phyloP scores from a whole-genome alignment of 1,140 invertebrate genomes.

The Danaus plexippus region DNA sequence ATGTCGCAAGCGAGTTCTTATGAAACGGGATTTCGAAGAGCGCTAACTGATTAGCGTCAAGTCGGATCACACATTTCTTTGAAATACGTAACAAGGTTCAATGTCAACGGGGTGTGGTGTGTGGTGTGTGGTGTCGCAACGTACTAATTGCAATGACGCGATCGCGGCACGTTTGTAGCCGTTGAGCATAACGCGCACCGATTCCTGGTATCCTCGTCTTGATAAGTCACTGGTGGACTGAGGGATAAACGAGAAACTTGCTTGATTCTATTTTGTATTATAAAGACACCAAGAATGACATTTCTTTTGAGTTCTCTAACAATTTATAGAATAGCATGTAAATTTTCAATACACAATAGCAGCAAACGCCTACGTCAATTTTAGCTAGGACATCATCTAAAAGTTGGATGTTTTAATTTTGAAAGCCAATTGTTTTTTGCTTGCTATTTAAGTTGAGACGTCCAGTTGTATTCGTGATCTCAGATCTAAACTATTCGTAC shows the following conservation, averaged over 20 bases:
- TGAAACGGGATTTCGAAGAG: neutral
- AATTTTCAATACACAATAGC: no score
- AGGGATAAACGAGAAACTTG: slow-evolving; percentile 31
- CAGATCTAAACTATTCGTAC: slow-evolving; percentile 2
- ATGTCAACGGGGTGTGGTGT: slow-evolving; percentile 59
- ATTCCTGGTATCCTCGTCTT: slow-evolving; percentile 40
- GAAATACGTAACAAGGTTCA: slow-evolving; percentile 63
- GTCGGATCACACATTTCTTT: slow-evolving; percentile 50
- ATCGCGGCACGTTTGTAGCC: slow-evolving; percentile 51
- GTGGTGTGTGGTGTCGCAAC: slow-evolving; percentile 30
- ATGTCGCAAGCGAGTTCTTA: no score
- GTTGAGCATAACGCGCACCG: slow-evolving; percentile 50
- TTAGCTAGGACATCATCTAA: no score
- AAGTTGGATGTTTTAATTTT: no score
- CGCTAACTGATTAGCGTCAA: slow-evolving; percentile 22
- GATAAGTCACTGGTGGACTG: slow-evolving; percentile 27
- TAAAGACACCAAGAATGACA: no score
- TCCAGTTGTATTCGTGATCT: neutral
- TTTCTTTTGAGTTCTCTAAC: no score
- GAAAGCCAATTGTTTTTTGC: no score
- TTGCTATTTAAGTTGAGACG: neutral
- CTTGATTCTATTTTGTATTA: neutral
- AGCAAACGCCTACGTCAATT: no score
- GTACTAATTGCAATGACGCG: slow-evolving; percentile 58
- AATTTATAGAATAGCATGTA: no score